These are phyloP conservation scores for Anoura caudifer DNA, from an alignment of 2,113 vertebrate species.

Conservation along the genomic window DNA sequence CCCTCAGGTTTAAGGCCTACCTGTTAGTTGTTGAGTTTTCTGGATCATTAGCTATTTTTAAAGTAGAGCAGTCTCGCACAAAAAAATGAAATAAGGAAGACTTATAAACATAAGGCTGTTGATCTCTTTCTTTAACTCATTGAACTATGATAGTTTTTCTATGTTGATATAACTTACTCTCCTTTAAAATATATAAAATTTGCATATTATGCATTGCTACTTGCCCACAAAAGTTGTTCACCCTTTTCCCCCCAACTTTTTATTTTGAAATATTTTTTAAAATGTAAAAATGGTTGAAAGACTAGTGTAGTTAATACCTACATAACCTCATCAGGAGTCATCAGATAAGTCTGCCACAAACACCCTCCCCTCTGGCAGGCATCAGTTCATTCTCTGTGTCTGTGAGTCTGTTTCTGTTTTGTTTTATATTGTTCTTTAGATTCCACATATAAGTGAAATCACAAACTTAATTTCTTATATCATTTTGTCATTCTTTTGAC, in stretches of 20 bases:
- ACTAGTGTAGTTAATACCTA: neutral
- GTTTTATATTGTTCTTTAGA: too few species aligned
- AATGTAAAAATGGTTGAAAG: neutral
- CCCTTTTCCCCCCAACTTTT: neutral
- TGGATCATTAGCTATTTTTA: neutral
- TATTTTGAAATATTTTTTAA: neutral
- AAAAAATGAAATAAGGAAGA: constrained; percentile 25
- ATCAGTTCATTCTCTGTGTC: too few species aligned
- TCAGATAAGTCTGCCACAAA: neutral
- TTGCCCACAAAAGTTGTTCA: neutral
- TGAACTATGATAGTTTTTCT: neutral
- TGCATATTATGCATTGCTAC: neutral
- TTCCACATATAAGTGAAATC: too few species aligned
- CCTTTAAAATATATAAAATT: constrained; percentile 20
- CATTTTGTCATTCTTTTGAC: constrained; percentile 40
- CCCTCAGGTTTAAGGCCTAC: neutral
- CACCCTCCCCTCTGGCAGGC: too few species aligned
- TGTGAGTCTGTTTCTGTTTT: too few species aligned
- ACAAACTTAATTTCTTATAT: neutral
- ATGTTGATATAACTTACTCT: neutral
- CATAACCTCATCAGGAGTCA: neutral
- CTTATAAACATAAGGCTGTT: neutral
- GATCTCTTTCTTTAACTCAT: neutral
- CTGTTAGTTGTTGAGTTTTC: constrained; percentile 26
- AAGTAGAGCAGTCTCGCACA: neutral